A percentile compares a stretch with the other conserved stretches of the same genome.
Evolutionary conservation across 1,140 invertebrate genomes (phyloP).

Genomic region (Lepidurus arcticus): DNA sequence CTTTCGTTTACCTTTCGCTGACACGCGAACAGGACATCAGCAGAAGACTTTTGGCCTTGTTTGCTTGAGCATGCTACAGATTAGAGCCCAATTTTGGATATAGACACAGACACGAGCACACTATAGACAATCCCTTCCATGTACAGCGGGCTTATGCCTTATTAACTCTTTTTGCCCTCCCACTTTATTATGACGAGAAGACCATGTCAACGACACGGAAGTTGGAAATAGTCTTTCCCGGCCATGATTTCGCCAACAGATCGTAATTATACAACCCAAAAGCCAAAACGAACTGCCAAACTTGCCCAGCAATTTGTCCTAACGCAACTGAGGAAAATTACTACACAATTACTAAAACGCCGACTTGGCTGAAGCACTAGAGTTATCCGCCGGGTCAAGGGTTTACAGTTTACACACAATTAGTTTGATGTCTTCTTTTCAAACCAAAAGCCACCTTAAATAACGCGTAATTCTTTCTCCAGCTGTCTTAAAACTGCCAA

Average conservation of each 20-base stretch:
- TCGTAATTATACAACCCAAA: not conserved
- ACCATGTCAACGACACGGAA: slow-evolving; percentile 8
- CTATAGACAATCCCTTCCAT: not conserved
- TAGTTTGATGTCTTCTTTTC: too few relatives aligned
- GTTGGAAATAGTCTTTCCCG: not conserved
- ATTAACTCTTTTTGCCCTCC: not conserved
- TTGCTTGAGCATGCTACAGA: not conserved
- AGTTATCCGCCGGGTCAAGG: too few relatives aligned
- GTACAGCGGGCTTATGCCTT: not conserved
- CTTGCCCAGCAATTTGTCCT: not conserved
- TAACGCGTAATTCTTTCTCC: too few relatives aligned
- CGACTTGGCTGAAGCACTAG: too few relatives aligned
- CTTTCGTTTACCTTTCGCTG: not conserved
- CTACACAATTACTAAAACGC: too few relatives aligned
- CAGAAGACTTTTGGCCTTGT: not conserved
- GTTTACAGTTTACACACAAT: too few relatives aligned
- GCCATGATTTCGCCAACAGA: not conserved
- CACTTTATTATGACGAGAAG: not conserved
- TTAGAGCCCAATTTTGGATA: not conserved
- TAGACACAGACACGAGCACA: not conserved
- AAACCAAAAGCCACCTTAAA: too few relatives aligned
- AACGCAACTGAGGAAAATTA: too few relatives aligned
- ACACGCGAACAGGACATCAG: not conserved
- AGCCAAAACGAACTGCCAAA: not conserved
- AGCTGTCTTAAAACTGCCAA: too few relatives aligned